Percentiles rank a stretch among this genome's conserved stretches.
Conservation (phyloP, 2,888 invertebrate genomes). For the Dryocosmus kuriphilus region DNA sequence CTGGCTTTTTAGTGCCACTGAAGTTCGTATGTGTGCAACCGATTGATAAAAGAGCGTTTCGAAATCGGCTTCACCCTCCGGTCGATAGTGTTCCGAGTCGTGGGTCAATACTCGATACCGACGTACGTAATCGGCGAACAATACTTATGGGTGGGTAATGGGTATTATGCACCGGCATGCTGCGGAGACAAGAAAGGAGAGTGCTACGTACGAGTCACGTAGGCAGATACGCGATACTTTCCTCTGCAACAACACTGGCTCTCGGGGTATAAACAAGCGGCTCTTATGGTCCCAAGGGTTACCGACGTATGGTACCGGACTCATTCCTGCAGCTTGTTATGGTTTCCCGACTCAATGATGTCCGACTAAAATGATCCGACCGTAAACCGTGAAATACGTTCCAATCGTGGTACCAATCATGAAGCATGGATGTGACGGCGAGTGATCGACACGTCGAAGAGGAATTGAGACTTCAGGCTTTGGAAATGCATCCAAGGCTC, state of each 20-base stretch:
- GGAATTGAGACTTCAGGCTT: slow-evolving; percentile 59
- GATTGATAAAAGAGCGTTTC: slow-evolving; percentile 51
- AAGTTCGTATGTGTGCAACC: slow-evolving; percentile 40
- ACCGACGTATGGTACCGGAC: slow-evolving; percentile 47
- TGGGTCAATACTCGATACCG: slow-evolving; percentile 45
- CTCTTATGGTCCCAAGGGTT: slow-evolving; percentile 55
- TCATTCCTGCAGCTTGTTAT: slow-evolving; percentile 61
- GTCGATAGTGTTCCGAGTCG: slow-evolving; percentile 47
- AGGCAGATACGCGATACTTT: slow-evolving; percentile 20
- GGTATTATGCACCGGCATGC: slow-evolving; percentile 22
- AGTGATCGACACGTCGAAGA: slow-evolving; percentile 21
- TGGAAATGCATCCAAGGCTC: slow-evolving; percentile 1
- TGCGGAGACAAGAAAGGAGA: slow-evolving; percentile 54
- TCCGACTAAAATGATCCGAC: slow-evolving; percentile 67
- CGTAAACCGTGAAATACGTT: slow-evolving; percentile 67
- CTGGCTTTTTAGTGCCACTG: background rate
- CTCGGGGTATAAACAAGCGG: slow-evolving; percentile 57
- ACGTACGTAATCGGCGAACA: slow-evolving; percentile 55
- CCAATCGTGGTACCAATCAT: slow-evolving; percentile 65
- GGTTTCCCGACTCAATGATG: slow-evolving; percentile 67
- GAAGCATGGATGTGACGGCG: slow-evolving; percentile 42
- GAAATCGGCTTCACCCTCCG: slow-evolving; percentile 46
- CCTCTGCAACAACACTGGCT: slow-evolving; percentile 6
- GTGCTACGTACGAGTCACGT: slow-evolving; percentile 45
- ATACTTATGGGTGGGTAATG: slow-evolving; percentile 46